These are phyloP conservation scores for Hyles lineata DNA, from an alignment of 2,888 invertebrate genomes.

Conservation along the genomic window DNA sequence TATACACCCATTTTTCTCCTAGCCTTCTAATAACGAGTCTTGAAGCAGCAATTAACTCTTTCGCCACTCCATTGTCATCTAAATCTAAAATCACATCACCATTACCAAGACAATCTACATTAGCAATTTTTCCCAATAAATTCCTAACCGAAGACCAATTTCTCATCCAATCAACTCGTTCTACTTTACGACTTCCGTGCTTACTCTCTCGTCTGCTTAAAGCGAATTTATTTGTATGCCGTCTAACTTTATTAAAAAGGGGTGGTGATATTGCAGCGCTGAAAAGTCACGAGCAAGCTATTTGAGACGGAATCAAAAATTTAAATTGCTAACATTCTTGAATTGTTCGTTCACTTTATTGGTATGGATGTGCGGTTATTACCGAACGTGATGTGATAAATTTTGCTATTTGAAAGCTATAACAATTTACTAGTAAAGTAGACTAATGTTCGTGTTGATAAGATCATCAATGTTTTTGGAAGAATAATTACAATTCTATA, in stretches of 20 bases:
- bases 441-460: neutral
- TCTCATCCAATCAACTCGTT: constrained; percentile 55
- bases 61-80: constrained; percentile 39
- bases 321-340: constrained; percentile 75
- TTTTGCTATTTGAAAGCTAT: neutral
- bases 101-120: constrained; percentile 30
- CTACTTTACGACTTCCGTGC: constrained; percentile 59
- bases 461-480: too few relatives aligned
- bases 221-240: constrained; percentile 56
- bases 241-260: constrained; percentile 68
- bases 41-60: constrained; percentile 26
- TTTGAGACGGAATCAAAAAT: constrained; percentile 74
- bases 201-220: constrained; percentile 52
- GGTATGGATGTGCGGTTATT: constrained; percentile 58
- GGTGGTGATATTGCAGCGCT: constrained; percentile 62
- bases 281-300: constrained; percentile 55
- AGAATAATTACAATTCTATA: too few relatives aligned
- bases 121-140: constrained; percentile 74
- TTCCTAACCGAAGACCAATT: constrained; percentile 52
- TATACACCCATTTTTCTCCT: too few relatives aligned
- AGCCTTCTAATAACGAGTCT: too few relatives aligned
- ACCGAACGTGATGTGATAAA: constrained; percentile 49
- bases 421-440: neutral
- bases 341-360: constrained; percentile 68
- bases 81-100: constrained; percentile 31